Evolutionary conservation across 2,797 vertebrate species (phyloP).

Genomic region (Eidolon dupreanum): DNA sequence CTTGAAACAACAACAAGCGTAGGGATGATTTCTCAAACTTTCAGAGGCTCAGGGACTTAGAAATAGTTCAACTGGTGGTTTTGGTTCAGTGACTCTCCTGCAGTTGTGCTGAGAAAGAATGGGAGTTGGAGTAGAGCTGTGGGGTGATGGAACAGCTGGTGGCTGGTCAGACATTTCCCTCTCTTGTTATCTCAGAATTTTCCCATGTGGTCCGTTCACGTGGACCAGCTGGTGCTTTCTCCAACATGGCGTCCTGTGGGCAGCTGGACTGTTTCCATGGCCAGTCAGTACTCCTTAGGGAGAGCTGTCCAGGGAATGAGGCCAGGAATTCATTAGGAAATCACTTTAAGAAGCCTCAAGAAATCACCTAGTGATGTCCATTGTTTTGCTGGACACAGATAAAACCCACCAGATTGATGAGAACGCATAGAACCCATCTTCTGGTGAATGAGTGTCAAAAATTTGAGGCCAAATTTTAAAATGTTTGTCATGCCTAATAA

Average conservation of each 20-base stretch:
- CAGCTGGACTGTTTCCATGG: neutral
- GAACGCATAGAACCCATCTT: neutral
- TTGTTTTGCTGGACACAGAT: neutral
- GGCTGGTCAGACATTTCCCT: neutral
- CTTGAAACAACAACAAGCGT: neutral
- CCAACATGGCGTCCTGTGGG: neutral
- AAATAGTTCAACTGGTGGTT: neutral
- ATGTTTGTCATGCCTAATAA: neutral
- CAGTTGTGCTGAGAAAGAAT: neutral
- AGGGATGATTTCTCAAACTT: neutral
- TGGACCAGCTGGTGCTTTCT: neutral
- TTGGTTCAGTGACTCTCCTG: neutral
- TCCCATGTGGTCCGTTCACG: neutral
- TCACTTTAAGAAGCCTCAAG: neutral
- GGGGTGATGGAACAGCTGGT: neutral
- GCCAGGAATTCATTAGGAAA: neutral
- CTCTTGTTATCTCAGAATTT: neutral
- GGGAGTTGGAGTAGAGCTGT: neutral
- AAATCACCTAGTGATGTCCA: neutral
- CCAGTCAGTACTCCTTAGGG: neutral
- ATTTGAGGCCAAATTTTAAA: neutral
- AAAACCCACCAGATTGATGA: neutral
- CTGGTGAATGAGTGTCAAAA: neutral
- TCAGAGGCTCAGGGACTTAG: neutral
- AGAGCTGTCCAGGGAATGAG: neutral